Percentiles rank a stretch among this genome's conserved stretches.
Evolutionary conservation across 2,113 vertebrate genomes (phyloP).

Genomic region (Mirza zaza): DNA sequence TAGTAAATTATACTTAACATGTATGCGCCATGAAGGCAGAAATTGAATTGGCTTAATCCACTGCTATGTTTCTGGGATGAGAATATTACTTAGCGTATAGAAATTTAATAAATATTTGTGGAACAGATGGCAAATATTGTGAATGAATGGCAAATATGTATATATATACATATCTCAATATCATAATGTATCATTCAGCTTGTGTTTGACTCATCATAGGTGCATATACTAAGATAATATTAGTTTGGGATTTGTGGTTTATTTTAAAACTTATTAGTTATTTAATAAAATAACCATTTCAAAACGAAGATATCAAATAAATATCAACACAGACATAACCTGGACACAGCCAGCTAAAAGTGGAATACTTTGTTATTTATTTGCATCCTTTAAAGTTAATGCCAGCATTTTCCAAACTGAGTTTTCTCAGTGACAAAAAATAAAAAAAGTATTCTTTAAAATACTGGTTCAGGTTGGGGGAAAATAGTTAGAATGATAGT

Average conservation of each 20-base stretch:
- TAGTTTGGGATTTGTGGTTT: not conserved
- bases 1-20: not conserved
- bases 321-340: not conserved
- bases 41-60: not conserved
- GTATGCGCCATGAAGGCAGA: not conserved
- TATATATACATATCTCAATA: not conserved
- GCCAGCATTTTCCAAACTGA: not conserved
- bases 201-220: not conserved
- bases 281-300: conserved; percentile 1
- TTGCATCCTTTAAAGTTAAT: not conserved
- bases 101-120: not conserved
- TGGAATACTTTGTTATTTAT: not conserved
- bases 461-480: not conserved
- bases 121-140: not conserved
- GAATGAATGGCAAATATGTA: not conserved
- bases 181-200: not conserved
- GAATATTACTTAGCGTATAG: not conserved
- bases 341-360: not conserved
- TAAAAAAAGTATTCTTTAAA: not conserved
- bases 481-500: not conserved
- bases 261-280: not conserved
- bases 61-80: not conserved
- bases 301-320: conserved; percentile 31
- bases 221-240: not conserved
- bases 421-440: not conserved